phyloP scores from a whole-genome alignment of 1,140 invertebrate genomes.

The Lamellibrachia luymesi region DNA sequence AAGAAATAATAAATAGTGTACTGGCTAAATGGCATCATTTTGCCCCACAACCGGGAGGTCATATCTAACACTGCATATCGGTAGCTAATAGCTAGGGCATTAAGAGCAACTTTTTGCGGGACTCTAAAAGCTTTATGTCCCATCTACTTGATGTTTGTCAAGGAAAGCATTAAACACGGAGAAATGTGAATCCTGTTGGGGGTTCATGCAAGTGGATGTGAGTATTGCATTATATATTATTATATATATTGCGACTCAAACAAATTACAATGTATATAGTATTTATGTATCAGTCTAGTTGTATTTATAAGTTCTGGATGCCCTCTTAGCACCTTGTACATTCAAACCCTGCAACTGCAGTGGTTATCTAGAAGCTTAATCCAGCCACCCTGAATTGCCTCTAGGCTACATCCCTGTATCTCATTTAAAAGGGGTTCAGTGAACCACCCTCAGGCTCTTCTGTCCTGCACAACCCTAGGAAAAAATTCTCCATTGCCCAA shows the following conservation, averaged over 20 bases:
- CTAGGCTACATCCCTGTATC: background rate
- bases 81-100: background rate
- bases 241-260: background rate
- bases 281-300: no score
- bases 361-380: background rate
- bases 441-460: background rate
- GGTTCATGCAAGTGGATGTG: background rate
- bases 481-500: background rate
- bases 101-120: background rate
- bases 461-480: background rate
- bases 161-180: background rate
- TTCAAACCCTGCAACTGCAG: no score
- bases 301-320: background rate
- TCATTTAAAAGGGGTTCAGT: background rate
- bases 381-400: background rate
- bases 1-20: background rate
- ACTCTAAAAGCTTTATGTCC: background rate
- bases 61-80: background rate
- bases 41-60: background rate
- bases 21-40: background rate
- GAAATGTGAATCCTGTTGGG: background rate
- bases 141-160: background rate
- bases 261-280: no score
- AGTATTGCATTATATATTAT: background rate
- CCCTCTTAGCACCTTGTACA: no score